Conservation (phyloP, 2,113 vertebrate species). For the Prionailurus viverrinus region DNA sequence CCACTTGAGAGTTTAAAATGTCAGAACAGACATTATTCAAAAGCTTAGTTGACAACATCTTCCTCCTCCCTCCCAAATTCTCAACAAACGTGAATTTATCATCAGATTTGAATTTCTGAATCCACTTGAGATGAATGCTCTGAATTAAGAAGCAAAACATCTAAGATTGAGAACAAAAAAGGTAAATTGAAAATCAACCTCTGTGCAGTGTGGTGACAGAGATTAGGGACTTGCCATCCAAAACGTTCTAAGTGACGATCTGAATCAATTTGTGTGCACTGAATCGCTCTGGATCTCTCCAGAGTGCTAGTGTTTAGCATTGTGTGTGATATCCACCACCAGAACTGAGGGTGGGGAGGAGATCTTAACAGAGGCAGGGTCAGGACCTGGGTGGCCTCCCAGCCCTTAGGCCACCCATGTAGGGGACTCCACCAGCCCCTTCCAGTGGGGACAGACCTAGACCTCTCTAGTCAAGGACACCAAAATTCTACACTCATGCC, state of each 20-base stretch:
- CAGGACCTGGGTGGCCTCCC: not conserved
- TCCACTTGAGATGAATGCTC: constrained; percentile 67
- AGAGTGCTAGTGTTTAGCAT: accelerated
- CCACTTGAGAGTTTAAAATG: constrained; percentile 48
- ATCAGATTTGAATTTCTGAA: constrained; percentile 32
- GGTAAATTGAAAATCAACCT: constrained; percentile 68
- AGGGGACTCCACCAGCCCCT: not conserved
- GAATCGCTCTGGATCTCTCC: not conserved
- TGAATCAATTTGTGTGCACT: not conserved
- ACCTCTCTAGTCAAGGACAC: not conserved
- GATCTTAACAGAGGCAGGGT: not conserved
- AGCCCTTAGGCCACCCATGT: not conserved
- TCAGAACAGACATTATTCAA: constrained; percentile 61
- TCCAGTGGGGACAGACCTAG: not conserved
- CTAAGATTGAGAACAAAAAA: constrained; percentile 56
- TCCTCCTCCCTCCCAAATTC: constrained; percentile 21
- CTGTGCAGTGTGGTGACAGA: not conserved
- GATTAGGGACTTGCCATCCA: not conserved
- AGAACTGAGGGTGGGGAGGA: not conserved
- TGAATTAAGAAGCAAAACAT: constrained; percentile 69
- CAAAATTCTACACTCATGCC: not conserved
- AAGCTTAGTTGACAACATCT: constrained; percentile 56
- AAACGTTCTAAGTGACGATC: not conserved
- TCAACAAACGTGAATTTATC: constrained; percentile 52
- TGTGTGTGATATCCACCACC: accelerated